phyloP scores from a whole-genome alignment of 2,797 vertebrate species.

The Tympanoctomys barrerae region DNA sequence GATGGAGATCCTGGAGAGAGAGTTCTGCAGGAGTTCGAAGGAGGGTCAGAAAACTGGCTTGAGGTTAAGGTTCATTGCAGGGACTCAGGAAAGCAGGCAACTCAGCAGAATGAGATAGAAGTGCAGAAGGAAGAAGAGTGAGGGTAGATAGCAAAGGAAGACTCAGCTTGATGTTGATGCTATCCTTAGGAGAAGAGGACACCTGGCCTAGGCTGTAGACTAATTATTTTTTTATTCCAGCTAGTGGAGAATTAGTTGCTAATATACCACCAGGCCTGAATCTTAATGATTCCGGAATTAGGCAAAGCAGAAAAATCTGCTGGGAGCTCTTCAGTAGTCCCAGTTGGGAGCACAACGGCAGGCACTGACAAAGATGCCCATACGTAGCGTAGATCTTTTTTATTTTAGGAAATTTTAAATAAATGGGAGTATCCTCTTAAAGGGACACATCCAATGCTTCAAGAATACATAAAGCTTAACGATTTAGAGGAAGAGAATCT shows the following conservation, averaged over 20 bases:
- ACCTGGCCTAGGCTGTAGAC: conserved; percentile 75
- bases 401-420: conserved; percentile 79
- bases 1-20: background rate
- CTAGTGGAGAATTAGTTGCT: conserved; percentile 79
- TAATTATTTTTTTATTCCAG: conserved; percentile 79
- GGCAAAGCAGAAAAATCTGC: conserved; percentile 73
- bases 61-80: background rate
- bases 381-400: conserved; percentile 63
- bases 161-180: conserved; percentile 63
- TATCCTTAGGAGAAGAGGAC: conserved; percentile 72
- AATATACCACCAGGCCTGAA: conserved; percentile 80
- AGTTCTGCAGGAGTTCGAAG: background rate
- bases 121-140: background rate
- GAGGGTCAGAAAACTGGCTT: background rate
- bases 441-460: conserved; percentile 13
- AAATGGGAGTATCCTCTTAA: conserved; percentile 79
- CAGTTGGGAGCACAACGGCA: conserved; percentile 76
- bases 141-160: background rate
- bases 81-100: background rate
- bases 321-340: conserved; percentile 78
- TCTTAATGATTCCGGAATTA: conserved; percentile 82
- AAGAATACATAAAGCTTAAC: conserved; percentile 66
- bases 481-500: conserved; percentile 52
- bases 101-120: background rate
- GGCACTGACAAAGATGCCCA: conserved; percentile 74